A percentile compares a stretch with the other conserved stretches of the same genome.
These are phyloP conservation scores for Pyrrhia umbra DNA, from an alignment of 2,888 invertebrate genomes.

Conservation along the genomic window DNA sequence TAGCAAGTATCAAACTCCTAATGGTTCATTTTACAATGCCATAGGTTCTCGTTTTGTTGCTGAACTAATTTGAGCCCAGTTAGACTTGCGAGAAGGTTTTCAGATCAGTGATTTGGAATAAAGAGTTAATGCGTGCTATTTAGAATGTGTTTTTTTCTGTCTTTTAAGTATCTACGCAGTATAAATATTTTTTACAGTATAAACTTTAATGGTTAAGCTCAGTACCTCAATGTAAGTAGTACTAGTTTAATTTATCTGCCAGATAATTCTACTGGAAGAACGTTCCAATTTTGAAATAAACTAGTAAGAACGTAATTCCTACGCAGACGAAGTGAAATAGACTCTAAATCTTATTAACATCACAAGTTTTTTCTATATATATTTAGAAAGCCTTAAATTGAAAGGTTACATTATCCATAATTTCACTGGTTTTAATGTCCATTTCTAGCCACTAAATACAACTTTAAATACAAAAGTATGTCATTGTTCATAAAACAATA, in stretches of 20 bases:
- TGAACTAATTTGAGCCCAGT: slow-evolving; percentile 25
- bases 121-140: background rate
- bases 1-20: slow-evolving; percentile 51
- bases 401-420: background rate
- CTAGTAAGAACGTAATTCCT: too few relatives aligned
- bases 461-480: background rate
- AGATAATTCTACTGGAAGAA: too few relatives aligned
- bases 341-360: too few relatives aligned
- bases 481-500: too few relatives aligned
- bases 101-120: background rate
- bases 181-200: too few relatives aligned
- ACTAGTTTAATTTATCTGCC: too few relatives aligned
- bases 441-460: background rate
- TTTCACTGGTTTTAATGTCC: background rate
- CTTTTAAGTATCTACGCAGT: too few relatives aligned
- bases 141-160: too few relatives aligned
- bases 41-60: slow-evolving; percentile 34
- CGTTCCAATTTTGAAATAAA: too few relatives aligned
- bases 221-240: too few relatives aligned
- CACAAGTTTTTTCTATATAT: background rate
- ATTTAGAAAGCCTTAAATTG: background rate
- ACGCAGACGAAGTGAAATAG: too few relatives aligned
- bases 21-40: slow-evolving; percentile 48
- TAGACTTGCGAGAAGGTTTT: slow-evolving; percentile 6
- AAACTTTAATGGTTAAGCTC: too few relatives aligned